phyloP scores from a whole-genome alignment of 2,888 invertebrate genomes.

The Leptopilina drosophilae region DNA sequence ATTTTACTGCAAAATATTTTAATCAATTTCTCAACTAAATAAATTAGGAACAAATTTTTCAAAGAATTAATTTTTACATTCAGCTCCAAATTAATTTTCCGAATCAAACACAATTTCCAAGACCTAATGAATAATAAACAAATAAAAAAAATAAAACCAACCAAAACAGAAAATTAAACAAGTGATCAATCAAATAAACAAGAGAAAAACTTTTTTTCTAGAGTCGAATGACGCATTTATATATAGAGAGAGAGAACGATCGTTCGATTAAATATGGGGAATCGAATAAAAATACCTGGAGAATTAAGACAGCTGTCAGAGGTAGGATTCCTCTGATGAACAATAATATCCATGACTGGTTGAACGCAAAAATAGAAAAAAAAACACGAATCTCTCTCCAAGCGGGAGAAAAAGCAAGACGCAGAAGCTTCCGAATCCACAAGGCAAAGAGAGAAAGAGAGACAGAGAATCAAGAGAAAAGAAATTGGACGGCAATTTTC shows the following conservation, averaged over 20 bases:
- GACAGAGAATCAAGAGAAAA: neutral
- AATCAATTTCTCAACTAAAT: too few relatives aligned
- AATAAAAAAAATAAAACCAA: neutral
- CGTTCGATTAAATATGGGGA: conserved; percentile 8
- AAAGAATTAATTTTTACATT: too few relatives aligned
- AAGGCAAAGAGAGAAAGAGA: conserved; percentile 5
- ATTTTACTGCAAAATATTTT: too few relatives aligned
- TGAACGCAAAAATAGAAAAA: neutral
- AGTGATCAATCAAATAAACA: conserved; percentile 2
- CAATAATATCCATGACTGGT: conserved; percentile 10
- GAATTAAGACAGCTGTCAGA: conserved; percentile 34
- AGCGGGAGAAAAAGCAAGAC: neutral
- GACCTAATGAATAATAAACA: neutral
- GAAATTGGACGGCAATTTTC: conserved; percentile 22
- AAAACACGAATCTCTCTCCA: neutral
- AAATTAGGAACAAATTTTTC: too few relatives aligned
- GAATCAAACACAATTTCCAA: neutral
- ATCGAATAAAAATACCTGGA: conserved; percentile 18
- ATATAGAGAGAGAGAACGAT: neutral
- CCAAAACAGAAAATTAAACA: neutral
- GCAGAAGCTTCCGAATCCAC: conserved; percentile 16
- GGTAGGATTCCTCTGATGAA: conserved; percentile 1
- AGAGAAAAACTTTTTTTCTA: neutral
- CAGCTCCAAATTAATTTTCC: too few relatives aligned
- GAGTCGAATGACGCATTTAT: neutral